A percentile compares a stretch with the other conserved stretches of the same genome.
These are phyloP conservation scores for Cariama cristata DNA, from an alignment of 2,113 vertebrate species.

Conservation along the genomic window DNA sequence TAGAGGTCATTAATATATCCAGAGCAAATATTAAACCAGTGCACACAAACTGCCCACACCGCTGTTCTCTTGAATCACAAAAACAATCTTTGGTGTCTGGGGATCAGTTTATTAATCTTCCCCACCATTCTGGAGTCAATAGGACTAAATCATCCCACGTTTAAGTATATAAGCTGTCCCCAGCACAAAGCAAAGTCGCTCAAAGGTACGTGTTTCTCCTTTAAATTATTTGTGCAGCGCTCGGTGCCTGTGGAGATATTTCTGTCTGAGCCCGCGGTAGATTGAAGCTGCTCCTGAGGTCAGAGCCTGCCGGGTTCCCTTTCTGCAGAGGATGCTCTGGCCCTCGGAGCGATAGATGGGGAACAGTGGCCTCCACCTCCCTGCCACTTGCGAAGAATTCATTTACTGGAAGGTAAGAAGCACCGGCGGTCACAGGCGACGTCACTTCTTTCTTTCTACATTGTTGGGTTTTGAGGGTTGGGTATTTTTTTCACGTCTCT, in stretches of 20 bases:
- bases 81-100: background rate
- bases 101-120: accelerated
- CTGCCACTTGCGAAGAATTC: background rate
- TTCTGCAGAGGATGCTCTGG: background rate
- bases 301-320: background rate
- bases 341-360: background rate
- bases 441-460: background rate
- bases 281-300: background rate
- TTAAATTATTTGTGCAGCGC: background rate
- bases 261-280: background rate
- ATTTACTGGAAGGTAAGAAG: background rate
- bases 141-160: accelerated
- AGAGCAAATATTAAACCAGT: background rate
- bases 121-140: accelerated
- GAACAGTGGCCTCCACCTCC: background rate
- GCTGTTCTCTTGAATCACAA: background rate
- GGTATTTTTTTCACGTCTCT: background rate
- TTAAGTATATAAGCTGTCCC: background rate
- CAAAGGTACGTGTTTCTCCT: background rate
- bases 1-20: background rate
- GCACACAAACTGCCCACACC: accelerated
- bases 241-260: background rate
- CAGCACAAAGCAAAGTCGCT: background rate
- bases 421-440: background rate
- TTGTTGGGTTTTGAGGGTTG: background rate